Conservation (phyloP, 2,797 vertebrate genomes). For the Amblyraja radiata region DNA sequence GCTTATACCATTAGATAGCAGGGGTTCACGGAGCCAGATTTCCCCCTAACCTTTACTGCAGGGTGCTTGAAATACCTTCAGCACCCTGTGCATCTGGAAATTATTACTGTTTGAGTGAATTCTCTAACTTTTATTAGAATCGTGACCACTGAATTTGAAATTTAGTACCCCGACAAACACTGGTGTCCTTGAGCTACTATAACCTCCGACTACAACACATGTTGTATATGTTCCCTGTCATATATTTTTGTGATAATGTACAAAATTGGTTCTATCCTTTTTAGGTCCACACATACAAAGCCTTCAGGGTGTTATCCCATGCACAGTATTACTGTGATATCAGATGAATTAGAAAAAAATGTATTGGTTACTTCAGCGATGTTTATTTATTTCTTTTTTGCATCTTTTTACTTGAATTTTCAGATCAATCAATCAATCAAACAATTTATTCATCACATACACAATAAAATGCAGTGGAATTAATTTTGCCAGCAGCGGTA, state of each 20-base stretch:
- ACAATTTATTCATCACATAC: no score
- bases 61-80: not conserved
- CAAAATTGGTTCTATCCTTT: not conserved
- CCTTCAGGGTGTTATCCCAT: not conserved
- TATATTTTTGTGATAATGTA: conserved; percentile 26
- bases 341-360: not conserved
- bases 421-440: no score
- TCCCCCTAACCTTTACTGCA: not conserved
- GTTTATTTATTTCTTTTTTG: not conserved
- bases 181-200: not conserved
- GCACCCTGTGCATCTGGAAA: not conserved
- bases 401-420: conserved; percentile 10
- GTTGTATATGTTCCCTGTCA: not conserved
- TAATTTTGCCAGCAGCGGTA: no score
- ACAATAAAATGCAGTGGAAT: no score
- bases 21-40: not conserved
- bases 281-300: not conserved
- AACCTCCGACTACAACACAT: not conserved
- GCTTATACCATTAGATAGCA: not conserved
- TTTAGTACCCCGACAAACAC: conserved; percentile 32
- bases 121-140: not conserved
- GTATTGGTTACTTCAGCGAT: not conserved
- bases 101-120: conserved; percentile 26
- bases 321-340: not conserved
- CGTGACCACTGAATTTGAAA: conserved; percentile 3